Evolutionary conservation across 2,113 vertebrate species (phyloP).

Genomic region (Sturnira hondurensis): DNA sequence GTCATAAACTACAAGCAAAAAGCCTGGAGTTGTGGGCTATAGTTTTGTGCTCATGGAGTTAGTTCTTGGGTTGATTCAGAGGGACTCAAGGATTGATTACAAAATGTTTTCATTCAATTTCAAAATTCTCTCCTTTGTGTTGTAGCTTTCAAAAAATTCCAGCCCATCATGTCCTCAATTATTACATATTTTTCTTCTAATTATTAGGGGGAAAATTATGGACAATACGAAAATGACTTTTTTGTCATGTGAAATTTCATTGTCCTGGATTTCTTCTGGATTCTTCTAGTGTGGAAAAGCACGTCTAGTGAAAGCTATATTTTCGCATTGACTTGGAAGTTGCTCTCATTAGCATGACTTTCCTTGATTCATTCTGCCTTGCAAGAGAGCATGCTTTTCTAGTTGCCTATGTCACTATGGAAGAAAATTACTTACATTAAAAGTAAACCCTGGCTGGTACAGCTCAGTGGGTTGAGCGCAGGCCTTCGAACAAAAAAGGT

Average conservation of each 20-base stretch:
- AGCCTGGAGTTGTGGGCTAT: neutral
- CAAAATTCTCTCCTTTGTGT: neutral
- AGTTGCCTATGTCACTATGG: neutral
- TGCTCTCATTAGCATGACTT: neutral
- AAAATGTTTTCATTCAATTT: neutral
- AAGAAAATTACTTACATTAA: neutral
- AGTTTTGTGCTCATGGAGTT: neutral
- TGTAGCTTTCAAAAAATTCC: neutral
- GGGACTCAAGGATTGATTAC: neutral
- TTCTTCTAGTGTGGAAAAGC: neutral
- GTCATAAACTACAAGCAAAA: neutral
- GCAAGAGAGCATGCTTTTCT: neutral
- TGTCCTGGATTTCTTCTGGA: neutral
- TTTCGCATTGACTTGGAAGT: neutral
- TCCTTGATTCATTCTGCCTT: neutral
- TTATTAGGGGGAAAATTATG: neutral
- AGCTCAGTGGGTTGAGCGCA: too few relatives aligned
- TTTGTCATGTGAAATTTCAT: neutral
- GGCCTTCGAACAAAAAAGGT: too few relatives aligned
- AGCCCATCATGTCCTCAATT: neutral
- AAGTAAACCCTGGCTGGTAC: neutral
- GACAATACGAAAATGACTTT: neutral
- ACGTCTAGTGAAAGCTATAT: neutral
- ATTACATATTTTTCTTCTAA: neutral
- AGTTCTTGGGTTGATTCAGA: neutral